phyloP scores from a whole-genome alignment of 2,797 vertebrate species.

The Acrossocheilus fasciatus region DNA sequence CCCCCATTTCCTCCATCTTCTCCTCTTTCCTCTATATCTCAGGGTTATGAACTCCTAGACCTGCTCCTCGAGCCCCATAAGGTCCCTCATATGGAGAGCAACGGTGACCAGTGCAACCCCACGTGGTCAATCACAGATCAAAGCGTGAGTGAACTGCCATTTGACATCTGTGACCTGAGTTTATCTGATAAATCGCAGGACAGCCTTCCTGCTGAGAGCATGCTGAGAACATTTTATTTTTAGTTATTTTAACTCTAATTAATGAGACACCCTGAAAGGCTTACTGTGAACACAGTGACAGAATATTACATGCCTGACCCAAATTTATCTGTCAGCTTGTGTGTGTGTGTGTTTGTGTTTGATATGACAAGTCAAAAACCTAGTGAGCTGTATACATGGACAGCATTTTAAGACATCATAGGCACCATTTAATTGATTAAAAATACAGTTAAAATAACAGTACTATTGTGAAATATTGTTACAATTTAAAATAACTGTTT shows the following conservation, averaged over 20 bases:
- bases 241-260: neutral
- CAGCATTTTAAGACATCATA: neutral
- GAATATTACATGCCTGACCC: conserved; percentile 32
- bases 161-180: conserved; percentile 17
- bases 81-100: conserved; percentile 8
- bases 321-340: conserved; percentile 28
- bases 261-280: neutral
- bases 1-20: neutral
- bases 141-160: conserved; percentile 50
- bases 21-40: conserved; percentile 7
- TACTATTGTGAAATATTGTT: neutral
- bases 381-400: neutral
- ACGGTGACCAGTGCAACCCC: conserved; percentile 21
- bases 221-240: neutral
- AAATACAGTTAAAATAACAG: neutral
- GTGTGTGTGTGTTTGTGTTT: conserved; percentile 13
- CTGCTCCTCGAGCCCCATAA: conserved; percentile 53
- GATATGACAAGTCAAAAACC: neutral
- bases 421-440: neutral
- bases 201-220: conserved; percentile 1
- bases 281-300: conserved; percentile 16
- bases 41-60: conserved; percentile 58
- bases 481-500: neutral
- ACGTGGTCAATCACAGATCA: conserved; percentile 55
- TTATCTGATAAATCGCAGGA: neutral